A percentile compares a stretch with the other conserved stretches of the same genome.
Evolutionary conservation across 2,113 vertebrate genomes (phyloP).

Genomic region (Desmodus rotundus): DNA sequence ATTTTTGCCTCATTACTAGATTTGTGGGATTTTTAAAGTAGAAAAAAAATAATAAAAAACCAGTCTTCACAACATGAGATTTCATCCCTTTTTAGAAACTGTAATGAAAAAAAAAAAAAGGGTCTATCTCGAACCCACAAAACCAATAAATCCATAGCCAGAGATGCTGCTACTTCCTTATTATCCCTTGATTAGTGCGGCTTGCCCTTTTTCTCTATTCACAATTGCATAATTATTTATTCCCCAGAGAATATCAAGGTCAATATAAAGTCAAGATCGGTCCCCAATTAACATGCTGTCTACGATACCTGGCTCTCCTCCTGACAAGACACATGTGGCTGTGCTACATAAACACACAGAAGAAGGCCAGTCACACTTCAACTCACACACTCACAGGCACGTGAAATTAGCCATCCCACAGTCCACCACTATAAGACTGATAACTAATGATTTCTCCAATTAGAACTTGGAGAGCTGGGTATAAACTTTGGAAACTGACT

Average conservation of each 20-base stretch:
- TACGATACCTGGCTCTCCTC: conserved; percentile 6
- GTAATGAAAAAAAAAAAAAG: conserved; percentile 32
- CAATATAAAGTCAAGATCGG: conserved; percentile 16
- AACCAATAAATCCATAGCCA: conserved; percentile 34
- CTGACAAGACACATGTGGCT: background rate
- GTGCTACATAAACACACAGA: background rate
- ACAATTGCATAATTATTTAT: background rate
- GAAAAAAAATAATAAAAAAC: background rate
- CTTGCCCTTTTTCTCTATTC: conserved; percentile 17
- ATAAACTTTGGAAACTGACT: background rate
- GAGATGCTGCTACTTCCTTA: background rate
- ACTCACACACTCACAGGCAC: background rate
- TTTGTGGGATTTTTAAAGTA: background rate
- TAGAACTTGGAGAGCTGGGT: background rate
- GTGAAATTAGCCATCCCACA: background rate
- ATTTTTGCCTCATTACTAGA: background rate
- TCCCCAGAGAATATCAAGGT: background rate
- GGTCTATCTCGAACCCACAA: conserved; percentile 25
- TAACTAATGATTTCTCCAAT: background rate
- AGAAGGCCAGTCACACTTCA: background rate
- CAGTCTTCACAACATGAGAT: conserved; percentile 11
- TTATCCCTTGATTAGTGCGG: background rate
- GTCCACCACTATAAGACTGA: background rate
- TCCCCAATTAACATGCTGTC: background rate
- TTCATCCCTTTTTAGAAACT: conserved; percentile 15